Evolutionary conservation across 23 tunicate genomes (phyloP).

Genomic region (Ciona savignyi): DNA sequence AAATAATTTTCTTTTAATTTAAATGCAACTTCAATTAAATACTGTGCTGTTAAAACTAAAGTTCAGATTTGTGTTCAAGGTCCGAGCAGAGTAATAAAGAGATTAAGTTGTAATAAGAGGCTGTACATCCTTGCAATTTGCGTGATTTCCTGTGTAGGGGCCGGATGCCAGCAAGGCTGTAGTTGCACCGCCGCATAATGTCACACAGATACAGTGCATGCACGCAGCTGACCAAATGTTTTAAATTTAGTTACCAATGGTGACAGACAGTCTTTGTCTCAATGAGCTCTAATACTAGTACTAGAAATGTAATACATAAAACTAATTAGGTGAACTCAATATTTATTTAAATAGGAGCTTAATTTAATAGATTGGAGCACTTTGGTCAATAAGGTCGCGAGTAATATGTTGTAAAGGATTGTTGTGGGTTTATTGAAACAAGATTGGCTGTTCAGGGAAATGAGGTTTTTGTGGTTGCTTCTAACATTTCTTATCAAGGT

Average conservation of each 20-base stretch:
- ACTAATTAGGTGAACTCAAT: too few relatives aligned
- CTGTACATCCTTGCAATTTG: neutral
- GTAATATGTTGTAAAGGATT: neutral
- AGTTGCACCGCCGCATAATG: neutral
- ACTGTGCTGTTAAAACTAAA: too few relatives aligned
- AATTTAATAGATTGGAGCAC: neutral
- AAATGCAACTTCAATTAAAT: too few relatives aligned
- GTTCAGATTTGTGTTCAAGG: too few relatives aligned
- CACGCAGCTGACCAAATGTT: neutral
- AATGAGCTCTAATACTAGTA: too few relatives aligned
- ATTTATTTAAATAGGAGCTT: too few relatives aligned
- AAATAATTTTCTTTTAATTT: too few relatives aligned
- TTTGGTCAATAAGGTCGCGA: neutral
- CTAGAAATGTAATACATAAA: too few relatives aligned
- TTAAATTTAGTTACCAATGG: neutral
- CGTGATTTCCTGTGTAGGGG: neutral
- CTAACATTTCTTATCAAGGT: neutral
- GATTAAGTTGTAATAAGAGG: neutral
- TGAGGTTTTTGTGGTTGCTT: neutral
- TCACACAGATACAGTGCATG: slow-evolving; percentile 1
- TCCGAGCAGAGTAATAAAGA: too few relatives aligned
- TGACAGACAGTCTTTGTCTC: too few relatives aligned
- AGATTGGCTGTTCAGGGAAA: neutral
- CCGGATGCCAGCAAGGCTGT: neutral
- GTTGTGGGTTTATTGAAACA: neutral